Conservation (phyloP, 2,888 invertebrate genomes). For the Tolmerus cingulatus region DNA sequence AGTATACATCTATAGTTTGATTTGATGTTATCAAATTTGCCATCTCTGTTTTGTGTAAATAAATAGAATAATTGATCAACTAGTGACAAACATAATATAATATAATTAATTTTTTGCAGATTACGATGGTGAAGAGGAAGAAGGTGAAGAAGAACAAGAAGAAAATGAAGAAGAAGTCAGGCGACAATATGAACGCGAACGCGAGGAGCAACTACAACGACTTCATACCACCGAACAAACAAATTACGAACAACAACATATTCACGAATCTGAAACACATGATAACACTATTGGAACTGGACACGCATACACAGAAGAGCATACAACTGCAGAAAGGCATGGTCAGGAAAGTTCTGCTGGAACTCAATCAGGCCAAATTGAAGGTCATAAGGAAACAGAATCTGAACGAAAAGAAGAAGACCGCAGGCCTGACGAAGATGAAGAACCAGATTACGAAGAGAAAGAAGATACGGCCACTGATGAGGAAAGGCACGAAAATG, state of each 20-base stretch:
- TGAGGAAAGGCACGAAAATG: background rate
- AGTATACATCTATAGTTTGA: too few species aligned
- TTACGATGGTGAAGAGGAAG: slow-evolving; percentile 26
- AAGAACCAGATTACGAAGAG: slow-evolving; percentile 46
- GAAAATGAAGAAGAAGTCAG: slow-evolving; percentile 20
- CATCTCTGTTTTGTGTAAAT: background rate
- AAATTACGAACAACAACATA: background rate
- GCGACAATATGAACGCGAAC: background rate
- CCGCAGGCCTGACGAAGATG: slow-evolving; percentile 31
- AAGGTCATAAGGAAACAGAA: background rate
- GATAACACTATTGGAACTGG: background rate
- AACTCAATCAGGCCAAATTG: background rate
- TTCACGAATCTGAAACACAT: slow-evolving; percentile 46
- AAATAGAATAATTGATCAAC: background rate
- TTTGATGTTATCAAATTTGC: too few species aligned
- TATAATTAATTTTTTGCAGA: background rate
- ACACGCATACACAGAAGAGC: slow-evolving; percentile 26
- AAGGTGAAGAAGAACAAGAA: slow-evolving; percentile 1
- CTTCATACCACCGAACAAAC: background rate
- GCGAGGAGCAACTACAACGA: slow-evolving; percentile 9
- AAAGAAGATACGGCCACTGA: slow-evolving; percentile 3
- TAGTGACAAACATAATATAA: background rate
- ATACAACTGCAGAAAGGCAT: background rate
- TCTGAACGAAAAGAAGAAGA: background rate
- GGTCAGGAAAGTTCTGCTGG: background rate